Base-by-base conservation (phyloP, 1,140 invertebrate species). In the Microvelia longipes region DNA sequence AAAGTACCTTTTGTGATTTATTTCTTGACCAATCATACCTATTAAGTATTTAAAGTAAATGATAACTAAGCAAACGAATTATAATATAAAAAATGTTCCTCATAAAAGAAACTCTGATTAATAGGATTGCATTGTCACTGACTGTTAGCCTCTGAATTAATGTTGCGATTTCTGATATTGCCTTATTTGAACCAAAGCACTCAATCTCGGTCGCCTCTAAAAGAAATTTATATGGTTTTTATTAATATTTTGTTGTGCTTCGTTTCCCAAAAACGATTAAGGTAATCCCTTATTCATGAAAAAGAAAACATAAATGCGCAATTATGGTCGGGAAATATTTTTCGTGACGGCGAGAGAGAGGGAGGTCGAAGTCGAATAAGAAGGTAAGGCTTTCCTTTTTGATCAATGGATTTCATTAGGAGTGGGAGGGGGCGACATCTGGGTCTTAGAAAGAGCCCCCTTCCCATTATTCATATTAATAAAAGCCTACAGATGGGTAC, bases 391-490 rank as follows among this genome's bases (percentile, higher is more conserved):
- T 50, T 50, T 50, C 35, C 35, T 50, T 24, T 69, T 66, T 64
- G 61, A 68, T 69, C 60, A 69, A 62, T 35, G 68, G 68, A 50
- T 35, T 69, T 68, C 69, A 72, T 72, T 72, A 66, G 65, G 70
- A 67, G 72, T 14, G 62, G 15, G 25, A 24, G 62, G 62, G 5
- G 62, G 30, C 68, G 25, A 27, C 69, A n/a, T n/a, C n/a, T n/a
- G 28, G 63, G 69, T 64, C 61, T 1, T 65, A 74, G 73, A 71
- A 71, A 70, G 72, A 72, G 72, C 73, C 74, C 75, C 76, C 75
- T 76, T 75, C 75, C 77, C 77, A 78, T 78, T 78, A 78, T 74
- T 78, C 77, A 78, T 78, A 77, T 78, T 78, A 78, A 78, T 78
- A 78, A 76, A 78, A 77, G 74, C 73, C 73, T 75, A 72, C 75